A percentile compares a stretch with the other conserved stretches of the same genome.
phyloP scores from a whole-genome alignment of 2,888 invertebrate genomes.

The Yponomeuta plumbellus region DNA sequence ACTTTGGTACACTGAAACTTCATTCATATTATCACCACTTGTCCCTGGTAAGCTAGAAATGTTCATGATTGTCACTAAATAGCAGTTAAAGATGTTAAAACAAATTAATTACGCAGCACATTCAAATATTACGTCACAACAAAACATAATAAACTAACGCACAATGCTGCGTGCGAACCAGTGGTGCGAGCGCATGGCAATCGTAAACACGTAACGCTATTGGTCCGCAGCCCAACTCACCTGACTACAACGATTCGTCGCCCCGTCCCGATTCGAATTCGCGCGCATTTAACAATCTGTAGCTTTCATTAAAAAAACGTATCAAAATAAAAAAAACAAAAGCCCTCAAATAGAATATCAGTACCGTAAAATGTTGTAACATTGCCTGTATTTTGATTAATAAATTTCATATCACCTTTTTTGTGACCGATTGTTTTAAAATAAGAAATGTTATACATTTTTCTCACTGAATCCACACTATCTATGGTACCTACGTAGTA shows the following conservation, averaged over 20 bases:
- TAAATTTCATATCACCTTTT: background rate
- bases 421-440: constrained; percentile 8
- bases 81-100: constrained; percentile 20
- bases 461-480: background rate
- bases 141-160: constrained; percentile 22
- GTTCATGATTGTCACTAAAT: constrained; percentile 18
- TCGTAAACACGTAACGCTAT: constrained; percentile 23
- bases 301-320: constrained; percentile 21
- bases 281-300: constrained; percentile 21
- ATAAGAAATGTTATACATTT: constrained; percentile 8
- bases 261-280: constrained; percentile 21
- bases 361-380: constrained; percentile 7
- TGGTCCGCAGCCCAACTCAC: constrained; percentile 23
- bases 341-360: constrained; percentile 21
- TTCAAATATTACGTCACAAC: constrained; percentile 20
- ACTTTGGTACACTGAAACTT: constrained; percentile 21
- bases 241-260: constrained; percentile 22
- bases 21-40: constrained; percentile 21
- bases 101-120: constrained; percentile 19
- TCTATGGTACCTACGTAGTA: constrained; percentile 10
- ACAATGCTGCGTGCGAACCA: constrained; percentile 21
- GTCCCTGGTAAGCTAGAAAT: constrained; percentile 20
- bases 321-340: constrained; percentile 22
- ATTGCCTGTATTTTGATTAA: constrained; percentile 1
- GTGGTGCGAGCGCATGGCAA: constrained; percentile 21